These are phyloP conservation scores for Oostethus manadensis DNA, from an alignment of 2,113 vertebrate species.

Conservation along the genomic window DNA sequence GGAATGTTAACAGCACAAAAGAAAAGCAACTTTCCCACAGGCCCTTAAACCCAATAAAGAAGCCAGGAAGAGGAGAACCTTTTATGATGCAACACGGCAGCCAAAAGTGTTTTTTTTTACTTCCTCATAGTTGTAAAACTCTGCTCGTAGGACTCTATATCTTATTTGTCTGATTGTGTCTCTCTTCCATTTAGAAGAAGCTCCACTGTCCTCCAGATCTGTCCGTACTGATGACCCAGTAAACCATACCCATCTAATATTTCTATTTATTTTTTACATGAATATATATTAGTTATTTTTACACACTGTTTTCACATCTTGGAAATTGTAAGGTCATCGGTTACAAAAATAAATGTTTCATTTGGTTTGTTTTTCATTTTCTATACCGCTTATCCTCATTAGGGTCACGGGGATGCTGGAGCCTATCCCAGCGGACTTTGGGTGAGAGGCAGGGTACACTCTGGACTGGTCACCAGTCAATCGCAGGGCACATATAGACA, in stretches of 20 bases:
- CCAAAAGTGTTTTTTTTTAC: not conserved
- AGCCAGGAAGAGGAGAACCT: not conserved
- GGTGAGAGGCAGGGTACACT: no score
- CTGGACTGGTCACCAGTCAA: no score
- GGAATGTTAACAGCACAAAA: conserved; percentile 7
- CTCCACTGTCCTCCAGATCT: not conserved
- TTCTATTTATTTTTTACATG: conserved; percentile 25
- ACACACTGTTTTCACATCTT: conserved; percentile 3
- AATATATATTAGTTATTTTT: conserved; percentile 21
- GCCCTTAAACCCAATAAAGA: not conserved
- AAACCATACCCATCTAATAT: not conserved
- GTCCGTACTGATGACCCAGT: not conserved
- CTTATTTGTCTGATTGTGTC: not conserved
- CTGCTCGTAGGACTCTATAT: not conserved
- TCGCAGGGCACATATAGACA: no score
- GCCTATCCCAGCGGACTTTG: no score
- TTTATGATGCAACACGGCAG: not conserved
- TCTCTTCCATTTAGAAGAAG: not conserved
- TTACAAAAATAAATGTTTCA: not conserved
- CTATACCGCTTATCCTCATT: no score
- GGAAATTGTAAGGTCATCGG: no score
- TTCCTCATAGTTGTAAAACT: not conserved
- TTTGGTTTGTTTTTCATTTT: no score
- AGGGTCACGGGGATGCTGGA: no score
- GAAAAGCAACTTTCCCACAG: not conserved